A percentile compares a stretch with the other conserved stretches of the same genome.
Evolutionary conservation across 2,888 invertebrate genomes (phyloP).

Genomic region (Stenchaetothrips biformis): DNA sequence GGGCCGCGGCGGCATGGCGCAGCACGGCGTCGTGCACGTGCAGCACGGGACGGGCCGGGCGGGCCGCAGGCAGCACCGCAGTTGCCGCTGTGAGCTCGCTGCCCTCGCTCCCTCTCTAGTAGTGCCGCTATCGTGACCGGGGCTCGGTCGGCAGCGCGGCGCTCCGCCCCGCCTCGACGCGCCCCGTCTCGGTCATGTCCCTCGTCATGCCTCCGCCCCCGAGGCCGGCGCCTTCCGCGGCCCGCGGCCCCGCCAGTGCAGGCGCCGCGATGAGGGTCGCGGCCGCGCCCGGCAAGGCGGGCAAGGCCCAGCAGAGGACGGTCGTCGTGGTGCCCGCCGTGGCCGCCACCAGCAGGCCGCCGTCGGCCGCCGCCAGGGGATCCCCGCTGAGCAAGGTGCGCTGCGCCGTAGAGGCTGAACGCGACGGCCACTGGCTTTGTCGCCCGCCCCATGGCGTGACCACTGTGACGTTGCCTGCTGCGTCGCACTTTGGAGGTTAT

Average conservation of each 20-base stretch:
- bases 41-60: not conserved
- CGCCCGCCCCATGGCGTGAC: not conserved
- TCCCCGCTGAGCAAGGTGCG: not conserved
- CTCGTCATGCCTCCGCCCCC: slow-evolving; percentile 1
- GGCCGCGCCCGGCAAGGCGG: not conserved
- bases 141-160: not conserved
- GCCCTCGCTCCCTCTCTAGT: not conserved
- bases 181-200: not conserved
- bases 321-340: not conserved
- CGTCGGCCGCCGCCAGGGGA: not conserved
- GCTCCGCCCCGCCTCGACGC: not conserved
- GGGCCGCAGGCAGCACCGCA: not conserved
- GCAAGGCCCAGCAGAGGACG: not conserved
- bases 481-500: slow-evolving; percentile 19
- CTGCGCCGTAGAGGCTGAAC: not conserved
- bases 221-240: not conserved
- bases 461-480: not conserved
- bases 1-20: not conserved
- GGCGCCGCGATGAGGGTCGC: too few relatives aligned
- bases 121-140: not conserved
- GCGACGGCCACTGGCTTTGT: not conserved
- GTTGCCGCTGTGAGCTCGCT: slow-evolving; percentile 11
- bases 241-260: too few relatives aligned
- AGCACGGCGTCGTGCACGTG: not conserved
- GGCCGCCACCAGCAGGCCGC: not conserved